These are phyloP conservation scores for Perca schrenkii DNA, from an alignment of 2,113 vertebrate species.

Conservation along the genomic window DNA sequence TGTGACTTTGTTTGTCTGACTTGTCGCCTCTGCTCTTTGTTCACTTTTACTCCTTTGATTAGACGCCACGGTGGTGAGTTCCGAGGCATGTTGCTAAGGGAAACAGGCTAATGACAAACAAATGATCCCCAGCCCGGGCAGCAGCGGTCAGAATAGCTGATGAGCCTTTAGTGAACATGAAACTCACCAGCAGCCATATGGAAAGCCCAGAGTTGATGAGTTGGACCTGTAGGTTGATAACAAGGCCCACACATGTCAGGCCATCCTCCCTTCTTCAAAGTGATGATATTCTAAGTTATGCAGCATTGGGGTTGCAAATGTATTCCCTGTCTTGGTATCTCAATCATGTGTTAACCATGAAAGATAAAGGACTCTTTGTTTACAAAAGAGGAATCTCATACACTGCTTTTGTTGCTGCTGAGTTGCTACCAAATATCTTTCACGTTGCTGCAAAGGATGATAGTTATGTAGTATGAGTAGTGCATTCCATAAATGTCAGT, in stretches of 20 bases:
- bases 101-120: slow-evolving; percentile 69
- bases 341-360: slow-evolving; percentile 11
- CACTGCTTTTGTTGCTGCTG: slow-evolving; percentile 43
- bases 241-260: background rate
- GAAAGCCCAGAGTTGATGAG: slow-evolving; percentile 40
- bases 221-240: slow-evolving; percentile 19
- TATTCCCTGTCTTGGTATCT: slow-evolving; percentile 11
- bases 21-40: slow-evolving; percentile 42
- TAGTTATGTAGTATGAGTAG: slow-evolving; percentile 4
- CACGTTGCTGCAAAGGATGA: slow-evolving; percentile 3
- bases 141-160: slow-evolving; percentile 56
- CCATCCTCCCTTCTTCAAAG: background rate
- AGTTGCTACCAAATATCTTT: slow-evolving; percentile 17
- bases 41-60: slow-evolving; percentile 61
- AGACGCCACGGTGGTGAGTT: slow-evolving; percentile 33
- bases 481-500: slow-evolving; percentile 43
- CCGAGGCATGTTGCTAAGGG: slow-evolving; percentile 69
- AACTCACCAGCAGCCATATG: slow-evolving; percentile 61
- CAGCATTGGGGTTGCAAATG: slow-evolving; percentile 40
- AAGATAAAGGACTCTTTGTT: slow-evolving; percentile 51
- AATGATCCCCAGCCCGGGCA: slow-evolving; percentile 48
- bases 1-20: slow-evolving; percentile 46
- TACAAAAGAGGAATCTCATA: slow-evolving; percentile 5
- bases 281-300: slow-evolving; percentile 45
- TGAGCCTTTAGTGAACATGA: slow-evolving; percentile 59